These are phyloP conservation scores for Hipposideros armiger DNA, from an alignment of 2,113 vertebrate species.

Conservation along the genomic window DNA sequence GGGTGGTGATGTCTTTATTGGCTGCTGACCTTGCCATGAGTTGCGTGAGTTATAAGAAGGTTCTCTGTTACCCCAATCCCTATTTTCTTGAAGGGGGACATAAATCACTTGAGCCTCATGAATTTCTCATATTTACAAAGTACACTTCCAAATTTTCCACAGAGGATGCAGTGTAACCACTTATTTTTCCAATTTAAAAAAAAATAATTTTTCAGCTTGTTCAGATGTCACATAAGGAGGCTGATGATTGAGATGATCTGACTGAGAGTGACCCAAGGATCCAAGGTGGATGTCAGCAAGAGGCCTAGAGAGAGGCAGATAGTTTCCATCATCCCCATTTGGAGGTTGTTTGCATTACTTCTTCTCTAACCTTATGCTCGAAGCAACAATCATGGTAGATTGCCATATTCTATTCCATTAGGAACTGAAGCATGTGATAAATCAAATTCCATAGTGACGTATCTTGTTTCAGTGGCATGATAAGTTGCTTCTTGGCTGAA, in stretches of 20 bases:
- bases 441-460: constrained; percentile 85
- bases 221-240: constrained; percentile 74
- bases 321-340: constrained; percentile 77
- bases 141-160: constrained; percentile 80
- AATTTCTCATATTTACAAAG: constrained; percentile 83
- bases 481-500: constrained; percentile 83
- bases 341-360: constrained; percentile 82
- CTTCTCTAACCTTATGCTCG: constrained; percentile 82
- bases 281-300: constrained; percentile 64
- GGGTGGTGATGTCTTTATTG: constrained; percentile 81
- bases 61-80: constrained; percentile 80
- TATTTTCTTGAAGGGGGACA: constrained; percentile 79
- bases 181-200: constrained; percentile 78
- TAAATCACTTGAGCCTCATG: constrained; percentile 83
- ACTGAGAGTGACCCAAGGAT: constrained; percentile 77
- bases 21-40: constrained; percentile 81
- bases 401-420: constrained; percentile 86
- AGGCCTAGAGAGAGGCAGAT: constrained; percentile 55
- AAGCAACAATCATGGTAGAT: constrained; percentile 86
- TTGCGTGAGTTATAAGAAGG: constrained; percentile 82
- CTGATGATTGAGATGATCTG: constrained; percentile 80
- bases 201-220: constrained; percentile 82
- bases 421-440: constrained; percentile 82
- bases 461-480: constrained; percentile 81
- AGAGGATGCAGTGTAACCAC: constrained; percentile 74